These are phyloP conservation scores for Sus scrofa DNA, from an alignment of 2,113 vertebrate species.

Conservation along the genomic window T2T-Sscrofa CM000815.6:103909501-103910000, in stretches of 20 bases:
- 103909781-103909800: background rate
- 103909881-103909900: conserved; percentile 57
- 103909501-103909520: background rate
- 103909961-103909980: background rate
- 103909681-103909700: background rate
- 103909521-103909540: background rate
- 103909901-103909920: conserved; percentile 21
- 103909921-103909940: conserved; percentile 19
- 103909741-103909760: background rate
- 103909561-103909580: background rate
- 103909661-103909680: background rate
- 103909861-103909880: background rate
- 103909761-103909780: background rate
- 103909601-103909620: background rate
- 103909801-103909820: background rate
- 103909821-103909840: background rate
- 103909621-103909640: background rate
- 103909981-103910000: conserved; percentile 30
- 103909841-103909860: conserved; percentile 52
- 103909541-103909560: background rate
- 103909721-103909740: background rate
- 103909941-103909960: conserved; percentile 51
- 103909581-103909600: background rate
- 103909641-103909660: background rate
- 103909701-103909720: background rate